These are phyloP conservation scores for Cephus cinctus DNA, from an alignment of 1,140 invertebrate genomes.

Conservation along the genomic window DNA sequence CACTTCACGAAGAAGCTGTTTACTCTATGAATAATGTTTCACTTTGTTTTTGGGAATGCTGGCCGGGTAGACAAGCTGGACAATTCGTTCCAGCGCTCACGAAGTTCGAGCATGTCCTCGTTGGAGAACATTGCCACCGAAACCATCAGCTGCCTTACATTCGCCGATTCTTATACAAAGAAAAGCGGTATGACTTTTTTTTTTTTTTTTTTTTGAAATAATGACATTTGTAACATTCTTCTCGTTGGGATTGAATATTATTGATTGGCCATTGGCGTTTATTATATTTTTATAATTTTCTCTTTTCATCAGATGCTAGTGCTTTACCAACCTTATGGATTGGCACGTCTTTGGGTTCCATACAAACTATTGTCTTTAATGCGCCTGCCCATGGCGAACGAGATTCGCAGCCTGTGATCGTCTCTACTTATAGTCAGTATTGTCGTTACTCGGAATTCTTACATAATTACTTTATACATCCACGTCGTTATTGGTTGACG, in stretches of 20 bases:
- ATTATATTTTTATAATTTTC: too few relatives aligned
- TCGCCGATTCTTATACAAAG: conserved; percentile 93
- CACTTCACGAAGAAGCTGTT: too few relatives aligned
- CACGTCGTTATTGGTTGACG: too few relatives aligned
- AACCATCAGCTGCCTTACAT: conserved; percentile 92
- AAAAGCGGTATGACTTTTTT: conserved; percentile 74
- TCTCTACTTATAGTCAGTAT: conserved; percentile 82
- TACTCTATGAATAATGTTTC: conserved; percentile 31
- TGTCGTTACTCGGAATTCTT: not conserved
- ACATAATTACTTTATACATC: not conserved
- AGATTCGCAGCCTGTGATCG: conserved; percentile 83
- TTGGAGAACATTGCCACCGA: conserved; percentile 95
- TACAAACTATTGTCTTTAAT: conserved; percentile 86
- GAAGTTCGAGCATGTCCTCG: conserved; percentile 96
- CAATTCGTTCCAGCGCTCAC: conserved; percentile 91
- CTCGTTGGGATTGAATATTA: too few relatives aligned
- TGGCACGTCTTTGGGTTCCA: conserved; percentile 92
- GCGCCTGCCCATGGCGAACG: conserved; percentile 80
- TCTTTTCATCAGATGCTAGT: conserved; percentile 71
- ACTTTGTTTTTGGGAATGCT: conserved; percentile 58
- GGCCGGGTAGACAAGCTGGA: conserved; percentile 92
- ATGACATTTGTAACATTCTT: conserved; percentile 11
- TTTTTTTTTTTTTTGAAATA: conserved; percentile 12
- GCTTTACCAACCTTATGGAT: conserved; percentile 89
- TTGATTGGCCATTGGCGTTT: too few relatives aligned